phyloP scores from a whole-genome alignment of 2,113 vertebrate species.

The Picathartes gymnocephalus region DNA sequence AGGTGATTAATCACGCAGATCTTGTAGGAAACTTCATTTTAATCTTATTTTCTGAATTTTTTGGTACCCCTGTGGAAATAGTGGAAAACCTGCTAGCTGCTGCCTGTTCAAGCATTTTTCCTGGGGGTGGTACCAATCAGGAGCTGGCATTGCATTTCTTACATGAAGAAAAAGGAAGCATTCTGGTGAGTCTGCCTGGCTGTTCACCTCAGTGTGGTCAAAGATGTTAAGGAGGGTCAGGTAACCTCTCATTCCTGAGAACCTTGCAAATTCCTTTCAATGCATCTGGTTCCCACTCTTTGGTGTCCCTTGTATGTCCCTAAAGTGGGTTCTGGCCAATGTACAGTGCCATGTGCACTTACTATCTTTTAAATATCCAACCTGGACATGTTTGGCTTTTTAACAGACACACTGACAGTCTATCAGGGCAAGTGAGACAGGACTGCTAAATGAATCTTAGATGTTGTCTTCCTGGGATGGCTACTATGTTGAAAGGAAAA shows the following conservation, averaged over 20 bases:
- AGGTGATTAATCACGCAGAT: neutral
- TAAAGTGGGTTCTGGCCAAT: neutral
- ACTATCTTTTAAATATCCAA: neutral
- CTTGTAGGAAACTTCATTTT: neutral
- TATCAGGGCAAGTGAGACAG: neutral
- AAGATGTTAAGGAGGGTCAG: neutral
- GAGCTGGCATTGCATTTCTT: conserved; percentile 92
- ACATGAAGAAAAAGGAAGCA: conserved; percentile 86
- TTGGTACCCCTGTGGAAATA: conserved; percentile 44
- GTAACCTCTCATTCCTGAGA: neutral
- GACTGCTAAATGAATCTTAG: neutral
- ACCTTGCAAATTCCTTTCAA: neutral
- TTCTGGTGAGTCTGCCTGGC: conserved; percentile 84
- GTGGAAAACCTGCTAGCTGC: conserved; percentile 91
- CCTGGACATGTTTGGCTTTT: neutral
- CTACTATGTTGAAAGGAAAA: neutral
- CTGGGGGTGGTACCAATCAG: conserved; percentile 94
- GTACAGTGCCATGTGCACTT: neutral
- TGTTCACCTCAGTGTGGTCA: neutral
- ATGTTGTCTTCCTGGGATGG: neutral
- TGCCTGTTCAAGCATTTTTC: conserved; percentile 92
- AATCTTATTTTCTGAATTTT: neutral
- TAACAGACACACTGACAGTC: neutral
- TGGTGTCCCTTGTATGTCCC: neutral
- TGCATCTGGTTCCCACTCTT: neutral